Evolutionary conservation across 2,888 invertebrate genomes (phyloP).

Genomic region (Entomobrya proxima): DNA sequence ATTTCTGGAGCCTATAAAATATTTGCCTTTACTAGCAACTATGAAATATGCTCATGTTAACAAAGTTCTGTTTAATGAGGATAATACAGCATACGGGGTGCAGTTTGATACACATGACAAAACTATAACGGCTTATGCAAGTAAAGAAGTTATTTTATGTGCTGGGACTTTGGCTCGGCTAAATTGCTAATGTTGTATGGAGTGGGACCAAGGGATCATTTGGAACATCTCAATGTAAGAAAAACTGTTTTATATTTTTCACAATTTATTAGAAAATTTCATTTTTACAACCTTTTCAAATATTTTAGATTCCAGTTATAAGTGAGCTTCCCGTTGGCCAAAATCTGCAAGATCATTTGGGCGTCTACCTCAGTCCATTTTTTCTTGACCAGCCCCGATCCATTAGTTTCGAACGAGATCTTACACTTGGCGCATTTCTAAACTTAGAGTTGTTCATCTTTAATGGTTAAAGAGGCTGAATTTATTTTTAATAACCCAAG

Average conservation of each 20-base stretch:
- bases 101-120: too few species aligned
- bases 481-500: too few species aligned
- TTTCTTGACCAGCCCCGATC: constrained; percentile 22
- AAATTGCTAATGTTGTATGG: not conserved
- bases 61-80: constrained; percentile 28
- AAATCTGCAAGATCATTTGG: constrained; percentile 35
- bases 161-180: too few species aligned
- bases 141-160: not conserved
- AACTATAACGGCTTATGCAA: not conserved
- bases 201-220: not conserved
- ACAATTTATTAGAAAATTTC: not conserved
- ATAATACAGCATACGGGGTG: constrained; percentile 35
- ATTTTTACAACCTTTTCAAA: not conserved
- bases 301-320: constrained; percentile 21
- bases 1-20: not conserved
- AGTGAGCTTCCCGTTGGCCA: constrained; percentile 38
- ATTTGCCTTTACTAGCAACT: not conserved
- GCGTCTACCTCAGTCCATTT: constrained; percentile 40
- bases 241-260: too few species aligned
- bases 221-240: not conserved
- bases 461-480: too few species aligned
- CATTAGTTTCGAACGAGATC: constrained; percentile 32
- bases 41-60: constrained; percentile 65
- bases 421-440: not conserved
- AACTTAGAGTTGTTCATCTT: too few species aligned